Evolutionary conservation across 2,888 invertebrate genomes (phyloP).

Genomic region (Hyposoter didymator): DNA sequence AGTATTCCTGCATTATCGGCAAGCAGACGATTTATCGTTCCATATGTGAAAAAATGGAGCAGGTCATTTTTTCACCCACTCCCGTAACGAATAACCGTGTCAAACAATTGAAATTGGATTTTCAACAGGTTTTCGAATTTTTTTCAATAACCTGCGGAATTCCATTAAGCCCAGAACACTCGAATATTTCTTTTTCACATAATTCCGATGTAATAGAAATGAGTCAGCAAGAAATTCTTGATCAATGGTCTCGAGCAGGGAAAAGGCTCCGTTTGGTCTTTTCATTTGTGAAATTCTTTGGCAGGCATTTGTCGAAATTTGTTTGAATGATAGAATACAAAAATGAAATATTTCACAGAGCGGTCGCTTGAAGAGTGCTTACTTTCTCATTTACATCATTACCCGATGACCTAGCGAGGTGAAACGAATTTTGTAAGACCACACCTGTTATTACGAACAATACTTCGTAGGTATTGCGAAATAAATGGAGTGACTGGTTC

Average conservation of each 20-base stretch:
- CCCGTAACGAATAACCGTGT: not conserved
- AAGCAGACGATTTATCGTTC: not conserved
- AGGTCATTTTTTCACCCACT: not conserved
- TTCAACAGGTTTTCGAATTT: slow-evolving; percentile 1
- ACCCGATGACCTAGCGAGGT: slow-evolving; percentile 31
- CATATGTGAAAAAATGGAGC: not conserved
- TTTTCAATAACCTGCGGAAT: not conserved
- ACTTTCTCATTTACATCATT: slow-evolving; percentile 46
- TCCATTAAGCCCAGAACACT: not conserved
- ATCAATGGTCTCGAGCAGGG: not conserved
- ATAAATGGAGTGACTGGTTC: slow-evolving; percentile 9
- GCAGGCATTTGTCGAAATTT: not conserved
- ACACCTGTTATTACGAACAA: slow-evolving; percentile 25
- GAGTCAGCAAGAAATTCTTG: not conserved
- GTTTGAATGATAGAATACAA: not conserved
- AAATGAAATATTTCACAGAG: not conserved
- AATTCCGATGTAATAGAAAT: not conserved
- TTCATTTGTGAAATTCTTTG: not conserved
- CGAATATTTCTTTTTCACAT: not conserved
- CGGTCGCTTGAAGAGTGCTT: not conserved
- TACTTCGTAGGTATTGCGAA: slow-evolving; percentile 23
- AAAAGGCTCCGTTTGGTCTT: not conserved
- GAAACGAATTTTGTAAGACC: slow-evolving; percentile 42
- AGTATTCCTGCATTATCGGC: slow-evolving; percentile 1
- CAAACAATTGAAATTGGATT: slow-evolving; percentile 60